Evolutionary conservation across 2,888 invertebrate genomes (phyloP), one percentile per base, ranked within the genome.

Genomic region (Cheilosia impressa): DNA sequence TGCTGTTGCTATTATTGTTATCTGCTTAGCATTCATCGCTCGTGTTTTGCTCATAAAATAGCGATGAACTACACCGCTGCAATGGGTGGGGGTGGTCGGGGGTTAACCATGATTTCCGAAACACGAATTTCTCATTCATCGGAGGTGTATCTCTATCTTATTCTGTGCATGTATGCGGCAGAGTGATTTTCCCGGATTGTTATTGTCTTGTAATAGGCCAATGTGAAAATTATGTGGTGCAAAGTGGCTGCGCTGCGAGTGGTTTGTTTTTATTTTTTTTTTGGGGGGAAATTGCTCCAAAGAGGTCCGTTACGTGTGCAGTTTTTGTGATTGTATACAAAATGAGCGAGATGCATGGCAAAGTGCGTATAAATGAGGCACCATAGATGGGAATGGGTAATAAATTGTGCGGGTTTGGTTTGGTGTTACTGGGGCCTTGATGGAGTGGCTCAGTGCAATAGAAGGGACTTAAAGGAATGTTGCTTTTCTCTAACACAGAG

Each of bases 71-170:
- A 27, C 34, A 43, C 50, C 57, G 31, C 31, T 31, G 45, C 38
- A 17, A 50, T 69, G 57, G 34, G 50, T 34, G 53, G 24, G 43
- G 62, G 79, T 62, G 66, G 72, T 13, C 17, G 68, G 52, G n/a
- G 50, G 45, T 57, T 15, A 38, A 38, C n/a, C 55, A 43, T 84
- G 75, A 80, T 84, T 76, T 75, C 34, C 60, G 45, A 31, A 85
- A 85, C 84, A 85, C 76, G 84, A 85, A 76, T 55, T 71, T 85
- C 66, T 66, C 72, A 81, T 85, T 80, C 75, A 71, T 76, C 58
- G 5, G 4, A n/a, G 45, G 22, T 17, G 63, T 45, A 10, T 50
- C 17, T 50, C 50, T 22, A 27, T 17, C 15, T 50, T n/a, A 4
- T 5, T 15, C 22, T 53, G 27, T 66, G 34, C 31, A 31, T 63